Conservation (phyloP, 1,140 invertebrate species). For the Mamestra configurata region DNA sequence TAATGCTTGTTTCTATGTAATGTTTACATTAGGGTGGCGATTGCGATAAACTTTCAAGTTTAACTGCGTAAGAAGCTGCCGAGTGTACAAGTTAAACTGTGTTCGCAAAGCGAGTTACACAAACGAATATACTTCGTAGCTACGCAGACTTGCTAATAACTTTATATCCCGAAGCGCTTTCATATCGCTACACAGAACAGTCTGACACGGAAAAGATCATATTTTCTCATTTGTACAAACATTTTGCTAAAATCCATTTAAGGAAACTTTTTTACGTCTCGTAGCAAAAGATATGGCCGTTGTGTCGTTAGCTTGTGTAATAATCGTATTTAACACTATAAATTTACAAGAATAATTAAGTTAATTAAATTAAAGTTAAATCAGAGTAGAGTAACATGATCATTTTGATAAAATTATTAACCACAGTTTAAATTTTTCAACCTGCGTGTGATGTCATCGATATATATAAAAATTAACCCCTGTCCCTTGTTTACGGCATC, state of each 20-base stretch:
- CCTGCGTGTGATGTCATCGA: no score
- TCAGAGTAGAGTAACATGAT: no score
- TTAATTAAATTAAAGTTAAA: no score
- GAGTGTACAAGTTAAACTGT: slow-evolving; percentile 20
- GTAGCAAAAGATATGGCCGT: not conserved
- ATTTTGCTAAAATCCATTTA: slow-evolving; percentile 4
- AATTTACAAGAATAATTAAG: no score
- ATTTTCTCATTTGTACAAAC: slow-evolving; percentile 25
- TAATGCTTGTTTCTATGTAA: not conserved
- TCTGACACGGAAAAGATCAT: slow-evolving; percentile 9
- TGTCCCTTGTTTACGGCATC: no score
- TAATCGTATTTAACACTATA: no score
- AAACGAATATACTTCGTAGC: not conserved
- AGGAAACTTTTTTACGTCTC: not conserved
- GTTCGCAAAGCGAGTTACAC: not conserved
- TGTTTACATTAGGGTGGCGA: not conserved
- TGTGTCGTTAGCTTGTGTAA: no score
- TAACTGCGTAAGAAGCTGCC: not conserved
- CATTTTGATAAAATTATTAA: no score
- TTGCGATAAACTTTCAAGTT: slow-evolving; percentile 4
- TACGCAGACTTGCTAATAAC: slow-evolving; percentile 24
- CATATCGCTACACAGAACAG: slow-evolving; percentile 11
- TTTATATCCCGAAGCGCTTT: slow-evolving; percentile 12
- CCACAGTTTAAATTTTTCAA: no score
- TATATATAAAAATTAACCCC: no score